These are phyloP conservation scores for Drosophila kuntzei DNA, from an alignment of 2,888 invertebrate species.

Conservation along the genomic window DNA sequence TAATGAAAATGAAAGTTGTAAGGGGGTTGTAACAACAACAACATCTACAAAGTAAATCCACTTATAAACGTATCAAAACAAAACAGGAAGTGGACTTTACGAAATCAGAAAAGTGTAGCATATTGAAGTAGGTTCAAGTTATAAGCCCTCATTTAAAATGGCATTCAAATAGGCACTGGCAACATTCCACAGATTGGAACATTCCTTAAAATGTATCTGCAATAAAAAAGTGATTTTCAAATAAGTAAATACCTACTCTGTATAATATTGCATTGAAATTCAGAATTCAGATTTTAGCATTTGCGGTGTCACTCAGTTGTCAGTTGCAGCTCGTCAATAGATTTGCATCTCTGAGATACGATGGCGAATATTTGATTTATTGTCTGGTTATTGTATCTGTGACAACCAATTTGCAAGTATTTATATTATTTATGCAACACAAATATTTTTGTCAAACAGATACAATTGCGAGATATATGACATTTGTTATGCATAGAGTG, in stretches of 20 bases:
- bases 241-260: neutral
- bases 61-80: conserved; percentile 48
- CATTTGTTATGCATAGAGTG: conserved; percentile 64
- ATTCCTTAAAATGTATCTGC: neutral
- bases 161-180: conserved; percentile 1
- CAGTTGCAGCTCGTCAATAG: conserved; percentile 1
- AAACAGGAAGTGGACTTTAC: conserved; percentile 38
- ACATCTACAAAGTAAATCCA: conserved; percentile 43
- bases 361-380: conserved; percentile 8
- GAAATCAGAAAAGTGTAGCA: conserved; percentile 11
- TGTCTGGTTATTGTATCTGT: conserved; percentile 37
- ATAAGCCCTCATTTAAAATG: conserved; percentile 9
- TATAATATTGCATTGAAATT: neutral
- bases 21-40: conserved; percentile 15
- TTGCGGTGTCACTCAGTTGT: conserved; percentile 9
- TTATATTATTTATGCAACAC: conserved; percentile 47
- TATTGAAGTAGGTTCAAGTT: conserved; percentile 20
- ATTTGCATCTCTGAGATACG: conserved; percentile 22
- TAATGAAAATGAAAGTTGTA: conserved; percentile 60
- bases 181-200: neutral
- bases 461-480: conserved; percentile 30
- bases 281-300: conserved; percentile 6
- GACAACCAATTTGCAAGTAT: conserved; percentile 57
- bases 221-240: neutral
- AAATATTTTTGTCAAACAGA: conserved; percentile 35